Evolutionary conservation across 2,113 vertebrate genomes (phyloP), one percentile per base, ranked within the genome.

Genomic region (Sylvicapra grimmia): DNA sequence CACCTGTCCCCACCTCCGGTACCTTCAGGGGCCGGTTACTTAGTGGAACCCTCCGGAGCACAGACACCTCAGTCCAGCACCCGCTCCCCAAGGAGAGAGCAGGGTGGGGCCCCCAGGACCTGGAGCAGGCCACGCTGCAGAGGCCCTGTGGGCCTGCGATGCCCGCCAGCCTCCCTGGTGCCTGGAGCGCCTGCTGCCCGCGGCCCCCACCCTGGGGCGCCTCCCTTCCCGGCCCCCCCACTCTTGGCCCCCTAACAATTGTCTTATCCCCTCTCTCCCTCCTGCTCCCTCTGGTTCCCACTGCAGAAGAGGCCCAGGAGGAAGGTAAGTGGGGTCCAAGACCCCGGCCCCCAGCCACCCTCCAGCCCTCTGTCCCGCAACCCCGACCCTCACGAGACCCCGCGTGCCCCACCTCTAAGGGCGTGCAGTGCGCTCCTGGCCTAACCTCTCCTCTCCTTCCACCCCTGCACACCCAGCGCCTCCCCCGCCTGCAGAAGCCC

Each of bases 401-500:
- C 10, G 9, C 0, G 15, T 15, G 33, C 58, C 56, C 18, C 5
- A 12, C 79, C 90, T 72, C 89, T 89, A 79, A 93, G 95, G 87
- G 33, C 11, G 4, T 92, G 95, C 44, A 0, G 84, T 63, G 84
- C 10, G 75, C 40, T 21, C 86, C 80, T 0, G 4, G 11, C 59
- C 95, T 97, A 83, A 98, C 72, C 56, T 92, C 31, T 96, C 98
- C 94, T 98, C 98, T 97, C 98, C 83, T 89, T 8, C 1, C 82
- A 56, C 40, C 23, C 19, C 95, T 44, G 25, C 29, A 83, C 56
- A 6, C 92, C 25, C 86, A 97, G 96, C 0, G 0, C 92, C 80
- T 94, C 96, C 83, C 86, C 96, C 91, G 58, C 98, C 97, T 18
- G 97, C 99, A 98, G 99, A 99, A 90, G 98, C 97, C 98, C 98